These are phyloP conservation scores for Osmerus eperlanus DNA, from an alignment of 2,113 vertebrate species.

Conservation along the genomic window DNA sequence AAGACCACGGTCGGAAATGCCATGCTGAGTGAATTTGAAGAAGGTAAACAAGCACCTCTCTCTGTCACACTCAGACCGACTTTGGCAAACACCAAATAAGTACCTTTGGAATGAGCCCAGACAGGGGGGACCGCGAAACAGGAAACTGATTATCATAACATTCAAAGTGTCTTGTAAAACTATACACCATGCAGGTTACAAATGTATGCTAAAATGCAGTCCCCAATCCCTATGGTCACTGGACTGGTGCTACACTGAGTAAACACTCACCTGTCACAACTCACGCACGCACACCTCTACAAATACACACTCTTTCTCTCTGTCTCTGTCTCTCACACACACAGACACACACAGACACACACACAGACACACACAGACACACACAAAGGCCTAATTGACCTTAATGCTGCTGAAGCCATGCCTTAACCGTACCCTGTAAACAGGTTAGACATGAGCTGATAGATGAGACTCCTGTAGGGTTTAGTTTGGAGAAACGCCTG, in stretches of 20 bases:
- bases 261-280: background rate
- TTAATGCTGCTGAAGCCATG: no score
- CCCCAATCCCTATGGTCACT: no score
- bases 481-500: conserved; percentile 41
- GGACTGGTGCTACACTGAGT: no score
- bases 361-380: conserved; percentile 10
- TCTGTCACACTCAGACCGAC: background rate
- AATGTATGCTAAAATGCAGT: no score
- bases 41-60: conserved; percentile 16
- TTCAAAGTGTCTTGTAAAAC: no score
- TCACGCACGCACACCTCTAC: background rate
- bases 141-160: no score
- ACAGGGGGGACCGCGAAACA: no score
- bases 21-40: background rate
- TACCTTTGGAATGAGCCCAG: conserved; percentile 17
- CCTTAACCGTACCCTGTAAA: no score
- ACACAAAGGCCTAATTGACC: background rate
- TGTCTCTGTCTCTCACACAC: conserved; percentile 13
- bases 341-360: background rate
- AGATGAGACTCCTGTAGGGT: conserved; percentile 32
- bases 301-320: background rate
- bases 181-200: no score
- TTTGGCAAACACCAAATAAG: conserved; percentile 33
- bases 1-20: background rate
- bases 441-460: conserved; percentile 5